Evolutionary conservation across 2,113 vertebrate species (phyloP).

Genomic region (Percina caprodes): DNA sequence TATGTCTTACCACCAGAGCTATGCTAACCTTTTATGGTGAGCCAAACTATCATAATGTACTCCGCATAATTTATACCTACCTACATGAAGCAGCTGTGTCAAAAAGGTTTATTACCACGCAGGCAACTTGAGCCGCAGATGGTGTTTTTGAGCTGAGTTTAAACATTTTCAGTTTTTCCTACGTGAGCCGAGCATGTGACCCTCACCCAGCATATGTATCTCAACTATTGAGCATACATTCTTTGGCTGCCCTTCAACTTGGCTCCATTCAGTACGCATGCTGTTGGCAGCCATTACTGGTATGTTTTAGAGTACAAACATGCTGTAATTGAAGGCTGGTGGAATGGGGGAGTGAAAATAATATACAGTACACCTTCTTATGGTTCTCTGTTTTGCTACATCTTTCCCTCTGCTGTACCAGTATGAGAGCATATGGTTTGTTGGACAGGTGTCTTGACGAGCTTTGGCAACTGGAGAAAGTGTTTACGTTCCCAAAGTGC

Average conservation of each 20-base stretch:
- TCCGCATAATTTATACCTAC: constrained; percentile 23
- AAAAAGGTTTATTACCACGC: constrained; percentile 39
- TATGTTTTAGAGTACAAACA: constrained; percentile 45
- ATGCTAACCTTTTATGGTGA: constrained; percentile 19
- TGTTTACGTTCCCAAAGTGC: constrained; percentile 74
- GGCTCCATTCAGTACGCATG: constrained; percentile 59
- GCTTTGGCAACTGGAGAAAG: constrained; percentile 73
- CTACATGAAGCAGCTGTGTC: constrained; percentile 30
- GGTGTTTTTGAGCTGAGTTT: constrained; percentile 58
- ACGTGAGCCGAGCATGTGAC: constrained; percentile 63
- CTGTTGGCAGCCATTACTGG: constrained; percentile 57
- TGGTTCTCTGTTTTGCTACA: constrained; percentile 24
- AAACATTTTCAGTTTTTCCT: constrained; percentile 59
- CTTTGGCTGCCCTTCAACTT: constrained; percentile 77
- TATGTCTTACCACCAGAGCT: constrained; percentile 9
- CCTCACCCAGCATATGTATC: constrained; percentile 60
- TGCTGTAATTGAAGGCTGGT: constrained; percentile 32
- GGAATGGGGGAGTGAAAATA: constrained; percentile 27
- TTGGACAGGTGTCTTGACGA: constrained; percentile 76
- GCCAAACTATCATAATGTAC: constrained; percentile 5
- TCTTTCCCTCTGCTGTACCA: constrained; percentile 35
- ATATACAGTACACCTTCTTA: constrained; percentile 22
- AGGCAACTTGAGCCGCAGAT: constrained; percentile 37
- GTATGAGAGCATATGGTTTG: constrained; percentile 57
- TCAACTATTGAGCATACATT: constrained; percentile 72